Conservation (phyloP, 2,888 invertebrate species). For the Diarsia dahlii region DNA sequence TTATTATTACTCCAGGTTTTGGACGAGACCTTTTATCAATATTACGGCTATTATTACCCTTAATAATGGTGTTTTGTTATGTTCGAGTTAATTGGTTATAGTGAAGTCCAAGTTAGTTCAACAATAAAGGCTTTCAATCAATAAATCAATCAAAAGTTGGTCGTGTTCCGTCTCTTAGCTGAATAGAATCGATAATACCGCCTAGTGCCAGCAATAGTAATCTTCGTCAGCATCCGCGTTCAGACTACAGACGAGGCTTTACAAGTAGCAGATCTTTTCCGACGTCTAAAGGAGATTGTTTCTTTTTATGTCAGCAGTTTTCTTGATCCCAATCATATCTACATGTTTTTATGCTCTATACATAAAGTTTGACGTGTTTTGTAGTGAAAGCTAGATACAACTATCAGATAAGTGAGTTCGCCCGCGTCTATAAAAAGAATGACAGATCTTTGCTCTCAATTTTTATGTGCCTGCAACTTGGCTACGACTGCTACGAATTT, state of each 20-base stretch:
- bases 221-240: slow-evolving; percentile 52
- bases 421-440: slow-evolving; percentile 31
- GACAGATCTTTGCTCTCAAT: slow-evolving; percentile 16
- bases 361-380: slow-evolving; percentile 48
- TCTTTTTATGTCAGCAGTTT: slow-evolving; percentile 47
- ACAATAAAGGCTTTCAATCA: slow-evolving; percentile 19
- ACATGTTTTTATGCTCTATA: slow-evolving; percentile 48
- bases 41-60: slow-evolving; percentile 6
- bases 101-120: slow-evolving; percentile 17
- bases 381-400: slow-evolving; percentile 45
- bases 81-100: slow-evolving; percentile 20
- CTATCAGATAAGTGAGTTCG: slow-evolving; percentile 44
- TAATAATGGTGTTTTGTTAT: slow-evolving; percentile 3
- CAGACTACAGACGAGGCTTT: slow-evolving; percentile 58
- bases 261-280: slow-evolving; percentile 47
- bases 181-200: slow-evolving; percentile 40
- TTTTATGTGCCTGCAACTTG: slow-evolving; percentile 14
- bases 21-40: slow-evolving; percentile 19
- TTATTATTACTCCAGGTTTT: slow-evolving; percentile 21
- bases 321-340: slow-evolving; percentile 49
- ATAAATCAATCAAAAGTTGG: slow-evolving; percentile 53
- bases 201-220: slow-evolving; percentile 24
- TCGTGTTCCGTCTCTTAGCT: slow-evolving; percentile 28
- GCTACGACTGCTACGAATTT: slow-evolving; percentile 34
- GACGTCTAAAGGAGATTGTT: slow-evolving; percentile 48